phyloP scores from a whole-genome alignment of 2,797 vertebrate species.

The Helicolenus hilgendorfi region DNA sequence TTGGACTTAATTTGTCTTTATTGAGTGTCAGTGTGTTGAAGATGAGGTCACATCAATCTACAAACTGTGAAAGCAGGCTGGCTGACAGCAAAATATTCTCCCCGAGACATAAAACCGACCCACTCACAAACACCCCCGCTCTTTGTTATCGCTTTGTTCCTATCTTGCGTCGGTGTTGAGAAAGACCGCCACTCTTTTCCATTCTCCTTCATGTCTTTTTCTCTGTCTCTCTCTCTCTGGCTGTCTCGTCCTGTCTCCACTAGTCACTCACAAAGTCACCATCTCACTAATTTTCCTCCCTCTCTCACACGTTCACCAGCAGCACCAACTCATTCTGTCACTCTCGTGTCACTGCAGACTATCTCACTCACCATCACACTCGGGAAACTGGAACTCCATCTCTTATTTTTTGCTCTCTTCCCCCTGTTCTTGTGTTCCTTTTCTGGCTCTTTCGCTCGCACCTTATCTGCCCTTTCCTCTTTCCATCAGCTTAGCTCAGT shows the following conservation, averaged over 20 bases:
- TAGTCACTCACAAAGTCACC: slow-evolving; percentile 23
- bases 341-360: slow-evolving; percentile 46
- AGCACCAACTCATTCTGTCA: slow-evolving; percentile 56
- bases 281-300: background rate
- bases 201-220: slow-evolving; percentile 24
- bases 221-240: slow-evolving; percentile 15
- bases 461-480: slow-evolving; percentile 45
- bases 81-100: slow-evolving; percentile 40
- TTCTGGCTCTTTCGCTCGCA: slow-evolving; percentile 13
- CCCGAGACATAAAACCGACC: slow-evolving; percentile 17
- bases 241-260: slow-evolving; percentile 42
- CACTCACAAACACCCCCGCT: slow-evolving; percentile 9
- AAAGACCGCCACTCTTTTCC: slow-evolving; percentile 26
- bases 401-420: background rate
- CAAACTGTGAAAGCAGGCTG: slow-evolving; percentile 3
- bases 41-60: slow-evolving; percentile 27
- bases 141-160: slow-evolving; percentile 46
- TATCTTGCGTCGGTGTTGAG: slow-evolving; percentile 1
- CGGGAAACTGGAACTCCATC: background rate
- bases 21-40: background rate
- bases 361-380: slow-evolving; percentile 34
- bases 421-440: background rate
- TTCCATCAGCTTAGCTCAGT: slow-evolving; percentile 40
- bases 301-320: slow-evolving; percentile 5
- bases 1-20: slow-evolving; percentile 25